Base-by-base conservation (phyloP, 92 coral and sea anemone species). In the Zoanthus solanderi region DNA sequence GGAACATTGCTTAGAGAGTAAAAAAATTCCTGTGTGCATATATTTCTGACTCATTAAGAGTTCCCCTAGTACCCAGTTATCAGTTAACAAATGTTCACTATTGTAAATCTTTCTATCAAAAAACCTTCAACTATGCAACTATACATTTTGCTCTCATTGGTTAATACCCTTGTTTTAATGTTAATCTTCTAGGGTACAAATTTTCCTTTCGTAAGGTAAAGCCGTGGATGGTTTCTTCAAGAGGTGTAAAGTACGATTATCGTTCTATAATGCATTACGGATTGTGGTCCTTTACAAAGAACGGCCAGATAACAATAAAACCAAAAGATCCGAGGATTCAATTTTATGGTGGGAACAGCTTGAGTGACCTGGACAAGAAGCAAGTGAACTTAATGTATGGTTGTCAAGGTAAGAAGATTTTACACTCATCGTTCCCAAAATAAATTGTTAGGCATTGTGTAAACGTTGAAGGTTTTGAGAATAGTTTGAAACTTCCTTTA, bases 191-290 rank as follows among this genome's bases (percentile, higher is more conserved):
- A 81, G 85, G 63, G 45, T 81, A 63, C 63, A 81, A 17, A 44
- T 81, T 60, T 48, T 81, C 85, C 18, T 81, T 81, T 81, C 75
- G 85, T 28, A 81, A 81, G 58, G 75, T 81, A 10, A 81, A 66
- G 17, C 63, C 85, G 9, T 65, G 75, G 75, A 1, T 65, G 37
- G 45, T 71, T 32, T 81, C 85, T 3, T 81, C 85, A 34, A 46
- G 85, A 46, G 85, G 85, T 7, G 61, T 81, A 32, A 66, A 28
- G 58, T 81, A 81, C 30, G 85, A 81, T 42, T 81, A 81, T 46
- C 75, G 66, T 28, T 81, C 85, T 13, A 81, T 81, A 65, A 81
- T 81, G 85, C 85, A 81, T 42, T 81, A 81, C 53, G 85, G 85
- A 15, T 45, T 81, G 75, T n/a, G 63, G 23, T 66, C 85, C n/a